These are phyloP conservation scores for Australoheros scitulus DNA, from an alignment of 2,113 vertebrate species.

Conservation along the genomic window DNA sequence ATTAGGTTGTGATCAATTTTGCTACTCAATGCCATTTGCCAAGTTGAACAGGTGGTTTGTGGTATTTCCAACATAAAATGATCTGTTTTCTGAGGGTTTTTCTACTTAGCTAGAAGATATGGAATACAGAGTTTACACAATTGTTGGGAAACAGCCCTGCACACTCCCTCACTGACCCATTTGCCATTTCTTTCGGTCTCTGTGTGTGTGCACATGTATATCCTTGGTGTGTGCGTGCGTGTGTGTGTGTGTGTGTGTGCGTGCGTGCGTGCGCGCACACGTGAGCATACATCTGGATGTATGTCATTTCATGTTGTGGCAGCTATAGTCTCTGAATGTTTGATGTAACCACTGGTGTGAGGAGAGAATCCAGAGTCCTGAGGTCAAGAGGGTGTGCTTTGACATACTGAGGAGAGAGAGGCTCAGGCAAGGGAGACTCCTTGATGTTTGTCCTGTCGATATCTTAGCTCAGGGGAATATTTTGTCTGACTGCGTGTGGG, in stretches of 20 bases:
- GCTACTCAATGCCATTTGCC: not conserved
- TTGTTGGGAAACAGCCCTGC: not conserved
- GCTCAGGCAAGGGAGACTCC: conserved; percentile 50
- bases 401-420: conserved; percentile 70
- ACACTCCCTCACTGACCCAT: not conserved
- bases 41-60: not conserved
- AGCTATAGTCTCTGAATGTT: conserved; percentile 62
- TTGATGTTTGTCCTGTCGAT: conserved; percentile 79
- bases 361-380: conserved; percentile 61
- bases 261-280: not conserved
- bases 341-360: conserved; percentile 70
- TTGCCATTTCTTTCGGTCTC: conserved; percentile 6
- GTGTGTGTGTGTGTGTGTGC: not conserved
- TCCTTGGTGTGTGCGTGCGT: not conserved
- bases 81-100: not conserved
- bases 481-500: conserved; percentile 42
- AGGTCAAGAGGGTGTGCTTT: conserved; percentile 76
- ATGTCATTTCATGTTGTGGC: conserved; percentile 40
- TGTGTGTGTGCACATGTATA: not conserved
- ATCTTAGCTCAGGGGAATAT: conserved; percentile 68
- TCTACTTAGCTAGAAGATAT: not conserved
- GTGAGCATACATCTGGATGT: not conserved
- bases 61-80: conserved; percentile 4
- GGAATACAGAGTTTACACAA: not conserved
- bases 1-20: not conserved